Evolutionary conservation across 2,797 vertebrate species (phyloP), one percentile per base, ranked within the genome.

Genomic region (Chelon labrosus): DNA sequence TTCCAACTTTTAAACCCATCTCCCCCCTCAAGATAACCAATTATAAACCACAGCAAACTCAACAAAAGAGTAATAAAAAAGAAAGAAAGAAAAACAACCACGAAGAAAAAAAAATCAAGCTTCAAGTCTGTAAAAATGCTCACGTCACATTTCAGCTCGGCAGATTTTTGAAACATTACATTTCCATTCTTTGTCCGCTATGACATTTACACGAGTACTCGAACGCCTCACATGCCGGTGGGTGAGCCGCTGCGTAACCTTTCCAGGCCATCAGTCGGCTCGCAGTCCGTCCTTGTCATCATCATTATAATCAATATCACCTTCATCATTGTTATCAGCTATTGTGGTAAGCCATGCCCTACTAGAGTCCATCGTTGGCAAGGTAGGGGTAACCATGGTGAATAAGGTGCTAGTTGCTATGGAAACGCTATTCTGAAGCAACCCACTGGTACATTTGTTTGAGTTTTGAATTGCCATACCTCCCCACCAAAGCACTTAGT

Each of bases 371-470:
- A 57, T 84, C 31, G 6, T 73, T 84, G 82, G 82, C 87, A 88
- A 73, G 82, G 81, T 83, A 79, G 72, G 31, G 67, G 85, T 89
- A 88, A 84, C 92, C 90, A 84, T 88, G 89, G 85, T 87, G 87
- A 90, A 90, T 90, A 94, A 94, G 92, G 91, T 91, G 89, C 91
- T 91, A 87, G 90, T 92, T 88, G 87, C 91, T 91, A 94, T 89
- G 89, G 88, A 88, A 90, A 93, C 89, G 11, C 79, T 85, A 85
- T 79, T 81, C 82, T 80, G 79, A 88, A 90, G 85, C 85, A 85
- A 86, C 85, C 59, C 59, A 83, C 76, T 67, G 76, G 77, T 84
- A 77, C 69, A 78, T 80, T 70, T 81, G 79, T 70, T 83, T 73
- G 75, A 76, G 62, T 74, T 80, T 65, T 78, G 70, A 73, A 70